phyloP scores from a whole-genome alignment of 2,797 vertebrate species.

The Pelochelys cantorii region DNA sequence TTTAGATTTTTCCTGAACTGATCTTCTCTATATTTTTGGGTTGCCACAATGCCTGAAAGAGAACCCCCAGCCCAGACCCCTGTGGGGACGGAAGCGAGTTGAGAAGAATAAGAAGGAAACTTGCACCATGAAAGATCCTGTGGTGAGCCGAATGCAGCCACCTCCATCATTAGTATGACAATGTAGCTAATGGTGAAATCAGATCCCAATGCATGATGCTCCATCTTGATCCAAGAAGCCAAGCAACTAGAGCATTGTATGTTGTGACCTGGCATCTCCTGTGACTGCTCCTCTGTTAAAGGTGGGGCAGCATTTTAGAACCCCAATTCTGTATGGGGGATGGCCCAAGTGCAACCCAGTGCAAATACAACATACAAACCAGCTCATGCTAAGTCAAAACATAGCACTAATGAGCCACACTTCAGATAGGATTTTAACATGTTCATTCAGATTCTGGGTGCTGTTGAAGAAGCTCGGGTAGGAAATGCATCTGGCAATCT shows the following conservation, averaged over 20 bases:
- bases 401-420: background rate
- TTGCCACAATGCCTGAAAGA: background rate
- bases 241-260: background rate
- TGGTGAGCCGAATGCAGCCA: background rate
- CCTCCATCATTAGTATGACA: background rate
- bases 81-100: background rate
- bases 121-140: background rate
- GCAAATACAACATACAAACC: background rate
- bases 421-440: background rate
- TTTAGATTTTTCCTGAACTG: background rate
- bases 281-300: no score
- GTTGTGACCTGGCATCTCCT: background rate
- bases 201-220: background rate
- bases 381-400: background rate
- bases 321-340: background rate
- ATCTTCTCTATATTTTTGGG: background rate
- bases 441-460: background rate
- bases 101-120: background rate
- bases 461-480: background rate
- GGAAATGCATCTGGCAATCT: background rate
- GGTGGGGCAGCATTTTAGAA: background rate
- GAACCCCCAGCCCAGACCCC: background rate
- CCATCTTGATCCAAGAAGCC: background rate
- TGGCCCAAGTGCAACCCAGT: background rate
- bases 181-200: background rate